Conservation (phyloP, 2,113 vertebrate species). For the Tor tambroides region DNA sequence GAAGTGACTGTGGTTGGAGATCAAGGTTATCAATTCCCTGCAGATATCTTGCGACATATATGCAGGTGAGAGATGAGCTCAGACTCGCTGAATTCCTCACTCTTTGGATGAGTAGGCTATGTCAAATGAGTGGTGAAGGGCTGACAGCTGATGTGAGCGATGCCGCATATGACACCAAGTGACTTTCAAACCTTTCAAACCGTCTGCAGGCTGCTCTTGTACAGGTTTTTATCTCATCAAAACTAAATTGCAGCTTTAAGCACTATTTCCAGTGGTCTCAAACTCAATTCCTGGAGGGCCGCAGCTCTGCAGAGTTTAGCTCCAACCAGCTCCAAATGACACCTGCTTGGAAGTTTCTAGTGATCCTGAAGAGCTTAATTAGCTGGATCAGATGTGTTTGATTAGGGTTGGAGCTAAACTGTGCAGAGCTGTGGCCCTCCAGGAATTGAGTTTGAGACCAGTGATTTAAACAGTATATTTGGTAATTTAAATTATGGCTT, state of each 20-base stretch:
- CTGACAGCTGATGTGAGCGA: not conserved
- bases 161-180: not conserved
- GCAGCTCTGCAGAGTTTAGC: too few relatives aligned
- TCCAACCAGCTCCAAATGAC: too few relatives aligned
- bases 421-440: too few relatives aligned
- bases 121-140: not conserved
- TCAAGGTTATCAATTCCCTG: not conserved
- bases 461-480: not conserved
- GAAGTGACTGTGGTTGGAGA: not conserved
- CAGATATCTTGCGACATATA: not conserved
- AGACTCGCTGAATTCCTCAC: not conserved
- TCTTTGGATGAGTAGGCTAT: not conserved
- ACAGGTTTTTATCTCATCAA: not conserved
- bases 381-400: too few relatives aligned
- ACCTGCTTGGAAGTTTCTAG: too few relatives aligned
- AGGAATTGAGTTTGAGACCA: too few relatives aligned
- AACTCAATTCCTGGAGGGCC: too few relatives aligned
- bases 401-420: too few relatives aligned
- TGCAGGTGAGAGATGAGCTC: conserved; percentile 18
- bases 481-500: not conserved
- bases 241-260: not conserved
- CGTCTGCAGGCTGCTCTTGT: not conserved
- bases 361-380: too few relatives aligned
- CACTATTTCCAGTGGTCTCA: too few relatives aligned
- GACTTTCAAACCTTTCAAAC: not conserved